Evolutionary conservation across 2,797 vertebrate genomes (phyloP).

Genomic region (Coccyzus lansbergi): DNA sequence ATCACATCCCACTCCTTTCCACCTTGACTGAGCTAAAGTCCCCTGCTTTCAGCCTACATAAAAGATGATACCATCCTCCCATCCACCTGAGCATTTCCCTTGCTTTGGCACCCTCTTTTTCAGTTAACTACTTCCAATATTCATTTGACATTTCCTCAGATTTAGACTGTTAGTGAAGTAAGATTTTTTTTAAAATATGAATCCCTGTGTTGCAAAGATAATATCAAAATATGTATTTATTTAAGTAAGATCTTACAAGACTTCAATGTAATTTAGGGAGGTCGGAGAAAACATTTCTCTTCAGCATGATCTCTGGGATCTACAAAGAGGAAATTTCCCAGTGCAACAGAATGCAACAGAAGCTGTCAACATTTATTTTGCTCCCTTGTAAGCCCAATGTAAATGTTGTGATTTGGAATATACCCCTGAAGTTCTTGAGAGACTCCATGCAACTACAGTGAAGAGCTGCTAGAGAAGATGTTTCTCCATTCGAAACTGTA

Average conservation of each 20-base stretch:
- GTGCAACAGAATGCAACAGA: not conserved
- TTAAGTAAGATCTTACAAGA: not conserved
- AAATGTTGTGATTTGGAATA: not conserved
- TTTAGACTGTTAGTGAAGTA: not conserved
- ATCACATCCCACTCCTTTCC: not conserved
- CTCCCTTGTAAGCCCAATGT: not conserved
- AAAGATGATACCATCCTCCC: not conserved
- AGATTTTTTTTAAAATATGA: not conserved
- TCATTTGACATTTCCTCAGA: not conserved
- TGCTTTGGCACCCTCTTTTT: not conserved
- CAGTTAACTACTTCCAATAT: not conserved
- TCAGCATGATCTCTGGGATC: not conserved
- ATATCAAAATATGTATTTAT: not conserved
- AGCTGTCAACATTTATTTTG: not conserved
- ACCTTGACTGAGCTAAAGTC: not conserved
- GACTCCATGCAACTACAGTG: not conserved
- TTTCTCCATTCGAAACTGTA: not conserved
- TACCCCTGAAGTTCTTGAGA: not conserved
- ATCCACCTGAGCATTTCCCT: not conserved
- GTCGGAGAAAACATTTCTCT: not conserved
- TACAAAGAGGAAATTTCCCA: not conserved
- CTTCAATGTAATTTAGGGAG: accelerated
- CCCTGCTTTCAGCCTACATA: accelerated
- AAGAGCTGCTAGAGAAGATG: not conserved
- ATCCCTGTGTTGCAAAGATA: not conserved